Conservation (phyloP, 30 jellyfish, hydroid and myxozoan species). For the Sanderia malayensis region DNA sequence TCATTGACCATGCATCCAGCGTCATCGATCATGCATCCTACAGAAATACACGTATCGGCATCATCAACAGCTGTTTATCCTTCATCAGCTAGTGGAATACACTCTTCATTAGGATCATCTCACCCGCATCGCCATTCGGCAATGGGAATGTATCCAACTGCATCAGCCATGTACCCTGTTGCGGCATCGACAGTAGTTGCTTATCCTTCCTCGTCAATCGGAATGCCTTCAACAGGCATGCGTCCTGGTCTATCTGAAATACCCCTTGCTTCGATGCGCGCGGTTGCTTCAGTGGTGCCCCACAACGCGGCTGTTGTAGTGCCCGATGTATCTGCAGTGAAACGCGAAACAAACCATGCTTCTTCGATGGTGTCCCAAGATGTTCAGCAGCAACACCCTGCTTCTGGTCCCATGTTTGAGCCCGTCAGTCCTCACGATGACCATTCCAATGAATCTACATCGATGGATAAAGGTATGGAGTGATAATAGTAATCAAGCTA, state of each 20-base stretch:
- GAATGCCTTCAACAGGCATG: not conserved
- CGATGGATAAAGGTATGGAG: constrained; percentile 11
- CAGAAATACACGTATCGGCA: not conserved
- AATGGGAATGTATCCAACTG: not conserved
- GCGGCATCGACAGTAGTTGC: not conserved
- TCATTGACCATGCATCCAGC: not conserved
- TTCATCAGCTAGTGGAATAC: not conserved
- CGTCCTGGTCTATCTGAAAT: not conserved
- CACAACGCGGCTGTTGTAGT: not conserved
- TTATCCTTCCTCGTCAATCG: not conserved
- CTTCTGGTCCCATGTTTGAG: constrained; percentile 65
- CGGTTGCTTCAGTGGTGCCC: not conserved
- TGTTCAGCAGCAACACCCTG: constrained; percentile 1
- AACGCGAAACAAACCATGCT: no score
- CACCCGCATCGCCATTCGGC: not conserved
- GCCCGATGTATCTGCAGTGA: no score
- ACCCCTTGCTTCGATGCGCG: not conserved
- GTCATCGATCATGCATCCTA: not conserved
- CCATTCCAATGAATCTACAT: not conserved
- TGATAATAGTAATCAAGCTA: no score
- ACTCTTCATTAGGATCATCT: not conserved
- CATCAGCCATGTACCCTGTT: constrained; percentile 3
- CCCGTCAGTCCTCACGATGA: constrained; percentile 81
- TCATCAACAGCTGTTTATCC: not conserved
- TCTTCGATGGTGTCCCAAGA: constrained; percentile 7